phyloP scores from a whole-genome alignment of 2,113 vertebrate species.

The Notiomystis cincta region DNA sequence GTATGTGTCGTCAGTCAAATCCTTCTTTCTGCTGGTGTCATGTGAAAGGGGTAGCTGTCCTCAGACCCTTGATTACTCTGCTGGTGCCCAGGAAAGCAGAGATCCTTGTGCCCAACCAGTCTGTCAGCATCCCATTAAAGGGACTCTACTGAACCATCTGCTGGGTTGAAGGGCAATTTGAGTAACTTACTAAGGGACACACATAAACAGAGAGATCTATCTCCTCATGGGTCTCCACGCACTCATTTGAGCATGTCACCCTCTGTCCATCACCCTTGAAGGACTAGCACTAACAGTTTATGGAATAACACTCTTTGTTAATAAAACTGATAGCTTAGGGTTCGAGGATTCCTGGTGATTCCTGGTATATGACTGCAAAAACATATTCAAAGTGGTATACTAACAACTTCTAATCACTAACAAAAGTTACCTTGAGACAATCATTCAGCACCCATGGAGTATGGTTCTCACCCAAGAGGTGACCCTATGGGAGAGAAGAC shows the following conservation, averaged over 20 bases:
- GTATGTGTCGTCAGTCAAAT: not conserved
- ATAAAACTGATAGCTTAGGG: not conserved
- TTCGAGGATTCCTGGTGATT: fast-evolving
- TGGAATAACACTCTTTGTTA: not conserved
- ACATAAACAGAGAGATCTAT: not conserved
- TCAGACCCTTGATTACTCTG: not conserved
- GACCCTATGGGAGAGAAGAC: not conserved
- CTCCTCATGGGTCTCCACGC: not conserved
- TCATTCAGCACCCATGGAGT: not conserved
- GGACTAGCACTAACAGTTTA: too few relatives aligned
- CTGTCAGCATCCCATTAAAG: fast-evolving
- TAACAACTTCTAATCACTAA: not conserved
- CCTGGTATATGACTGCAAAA: not conserved
- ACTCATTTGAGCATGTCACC: not conserved
- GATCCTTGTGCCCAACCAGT: not conserved
- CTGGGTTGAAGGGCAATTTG: not conserved
- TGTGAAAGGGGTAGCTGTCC: too few relatives aligned
- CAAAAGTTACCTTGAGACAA: fast-evolving
- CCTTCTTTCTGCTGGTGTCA: not conserved
- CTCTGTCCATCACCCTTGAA: too few relatives aligned
- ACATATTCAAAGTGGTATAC: not conserved
- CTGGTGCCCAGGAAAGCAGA: not conserved
- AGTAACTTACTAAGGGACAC: too few relatives aligned
- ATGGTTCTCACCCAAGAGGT: not conserved
- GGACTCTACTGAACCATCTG: not conserved